Evolutionary conservation across 2,888 invertebrate species (phyloP).

Genomic region (Tinea semifulvella): DNA sequence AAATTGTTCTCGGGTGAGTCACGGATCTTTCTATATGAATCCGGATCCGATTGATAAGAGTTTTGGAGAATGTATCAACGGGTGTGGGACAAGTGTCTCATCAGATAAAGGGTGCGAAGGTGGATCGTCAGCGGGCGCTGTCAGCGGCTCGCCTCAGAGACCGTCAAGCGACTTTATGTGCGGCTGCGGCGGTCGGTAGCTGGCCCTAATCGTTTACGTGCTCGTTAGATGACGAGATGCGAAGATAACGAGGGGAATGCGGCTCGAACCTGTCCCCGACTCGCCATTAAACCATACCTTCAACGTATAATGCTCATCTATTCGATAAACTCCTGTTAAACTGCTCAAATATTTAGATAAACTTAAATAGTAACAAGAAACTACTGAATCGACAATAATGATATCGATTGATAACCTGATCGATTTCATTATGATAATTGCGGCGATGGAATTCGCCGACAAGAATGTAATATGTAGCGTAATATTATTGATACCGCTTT

Average conservation of each 20-base stretch:
- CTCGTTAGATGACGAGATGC: constrained; percentile 13
- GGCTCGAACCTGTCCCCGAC: constrained; percentile 5
- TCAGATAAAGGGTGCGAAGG: constrained; percentile 11
- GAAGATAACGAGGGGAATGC: constrained; percentile 12
- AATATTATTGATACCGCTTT: constrained; percentile 5
- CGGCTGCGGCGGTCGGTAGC: constrained; percentile 10
- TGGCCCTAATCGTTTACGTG: constrained; percentile 13
- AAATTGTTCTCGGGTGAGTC: constrained; percentile 1
- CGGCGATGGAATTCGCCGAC: constrained; percentile 11
- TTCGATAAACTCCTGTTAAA: constrained; percentile 5
- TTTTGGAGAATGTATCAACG: not conserved
- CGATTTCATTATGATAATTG: constrained; percentile 13
- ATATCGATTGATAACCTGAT: not conserved
- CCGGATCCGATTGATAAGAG: not conserved
- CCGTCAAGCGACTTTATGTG: constrained; percentile 10
- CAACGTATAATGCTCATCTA: constrained; percentile 6
- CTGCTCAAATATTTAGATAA: constrained; percentile 3
- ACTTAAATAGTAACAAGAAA: constrained; percentile 9
- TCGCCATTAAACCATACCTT: constrained; percentile 8
- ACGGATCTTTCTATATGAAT: not conserved
- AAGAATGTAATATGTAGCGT: constrained; percentile 3
- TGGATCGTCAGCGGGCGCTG: constrained; percentile 7
- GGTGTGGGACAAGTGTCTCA: constrained; percentile 6
- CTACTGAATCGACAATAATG: not conserved
- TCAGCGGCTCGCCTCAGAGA: not conserved